Evolutionary conservation across 1,140 invertebrate species (phyloP).

Genomic region (Drosophila azteca): DNA sequence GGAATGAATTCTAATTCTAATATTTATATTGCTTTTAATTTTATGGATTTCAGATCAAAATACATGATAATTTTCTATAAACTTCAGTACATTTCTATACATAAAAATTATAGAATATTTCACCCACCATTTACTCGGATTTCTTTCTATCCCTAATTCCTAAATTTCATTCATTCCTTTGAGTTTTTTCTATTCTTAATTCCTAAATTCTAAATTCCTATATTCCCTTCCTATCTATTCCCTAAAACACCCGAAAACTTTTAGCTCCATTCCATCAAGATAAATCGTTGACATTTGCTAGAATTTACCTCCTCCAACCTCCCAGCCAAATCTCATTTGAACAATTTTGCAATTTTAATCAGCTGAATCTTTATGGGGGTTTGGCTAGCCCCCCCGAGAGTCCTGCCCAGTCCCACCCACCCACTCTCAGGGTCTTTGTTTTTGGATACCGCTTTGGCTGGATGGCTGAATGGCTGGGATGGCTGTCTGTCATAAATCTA

Average conservation of each 20-base stretch:
- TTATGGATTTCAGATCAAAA: background rate
- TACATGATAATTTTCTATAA: too few relatives aligned
- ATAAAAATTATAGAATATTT: too few relatives aligned
- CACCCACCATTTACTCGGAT: rapidly evolving
- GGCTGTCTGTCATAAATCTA: slow-evolving; percentile 81
- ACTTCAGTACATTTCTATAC: too few relatives aligned
- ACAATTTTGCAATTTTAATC: slow-evolving; percentile 78
- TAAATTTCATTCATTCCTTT: too few relatives aligned
- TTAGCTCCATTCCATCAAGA: background rate
- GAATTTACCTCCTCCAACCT: background rate
- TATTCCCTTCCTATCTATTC: too few relatives aligned
- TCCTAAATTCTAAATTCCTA: too few relatives aligned
- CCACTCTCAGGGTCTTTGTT: slow-evolving; percentile 20
- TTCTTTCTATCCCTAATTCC: too few relatives aligned
- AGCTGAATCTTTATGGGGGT: slow-evolving; percentile 63
- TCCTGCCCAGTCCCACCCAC: slow-evolving; percentile 1
- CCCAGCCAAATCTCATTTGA: slow-evolving; percentile 60
- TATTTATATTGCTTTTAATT: background rate
- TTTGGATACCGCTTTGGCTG: slow-evolving; percentile 35
- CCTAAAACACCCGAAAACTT: too few relatives aligned
- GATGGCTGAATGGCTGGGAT: slow-evolving; percentile 6
- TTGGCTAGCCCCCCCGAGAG: slow-evolving; percentile 7
- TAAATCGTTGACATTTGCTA: slow-evolving; percentile 17
- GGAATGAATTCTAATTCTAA: too few relatives aligned
- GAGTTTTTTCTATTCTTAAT: too few relatives aligned